Evolutionary conservation across 1,140 invertebrate species (phyloP).

Genomic region (Bombus ignitus): DNA sequence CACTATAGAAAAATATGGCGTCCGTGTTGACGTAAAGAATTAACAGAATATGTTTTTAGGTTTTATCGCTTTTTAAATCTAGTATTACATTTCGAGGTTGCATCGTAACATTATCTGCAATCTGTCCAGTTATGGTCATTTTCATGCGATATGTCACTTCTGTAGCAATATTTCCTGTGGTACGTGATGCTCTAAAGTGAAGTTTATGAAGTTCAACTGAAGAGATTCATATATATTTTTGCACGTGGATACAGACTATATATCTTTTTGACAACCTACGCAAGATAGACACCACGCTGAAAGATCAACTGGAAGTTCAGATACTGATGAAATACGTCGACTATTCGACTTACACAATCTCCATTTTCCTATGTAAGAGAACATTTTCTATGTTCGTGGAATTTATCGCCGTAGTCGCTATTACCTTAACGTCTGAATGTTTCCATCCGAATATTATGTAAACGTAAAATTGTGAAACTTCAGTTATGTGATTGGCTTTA

Average conservation of each 20-base stretch:
- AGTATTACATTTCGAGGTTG: neutral
- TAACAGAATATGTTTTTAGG: neutral
- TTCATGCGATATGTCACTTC: neutral
- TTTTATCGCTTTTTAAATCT: neutral
- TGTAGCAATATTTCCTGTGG: neutral
- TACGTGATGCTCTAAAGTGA: neutral
- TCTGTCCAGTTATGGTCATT: accelerated
- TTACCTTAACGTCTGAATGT: no score
- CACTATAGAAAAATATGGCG: accelerated
- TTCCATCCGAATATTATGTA: no score
- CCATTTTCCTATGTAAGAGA: neutral
- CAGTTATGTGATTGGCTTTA: no score
- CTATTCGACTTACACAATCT: neutral
- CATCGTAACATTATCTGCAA: neutral
- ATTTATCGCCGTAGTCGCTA: accelerated
- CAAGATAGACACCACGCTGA: neutral
- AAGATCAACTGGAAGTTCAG: constrained; percentile 1
- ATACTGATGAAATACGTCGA: constrained; percentile 10
- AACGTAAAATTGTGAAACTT: no score
- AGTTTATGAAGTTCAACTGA: no score
- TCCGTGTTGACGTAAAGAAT: no score
- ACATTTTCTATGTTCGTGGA: neutral
- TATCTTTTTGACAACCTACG: neutral
- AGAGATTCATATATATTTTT: neutral
- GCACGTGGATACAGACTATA: neutral